Percentiles rank a stretch among this genome's conserved stretches.
These are phyloP conservation scores for Acanthis flammea DNA, from an alignment of 2,797 vertebrate species.

Conservation along the genomic window DNA sequence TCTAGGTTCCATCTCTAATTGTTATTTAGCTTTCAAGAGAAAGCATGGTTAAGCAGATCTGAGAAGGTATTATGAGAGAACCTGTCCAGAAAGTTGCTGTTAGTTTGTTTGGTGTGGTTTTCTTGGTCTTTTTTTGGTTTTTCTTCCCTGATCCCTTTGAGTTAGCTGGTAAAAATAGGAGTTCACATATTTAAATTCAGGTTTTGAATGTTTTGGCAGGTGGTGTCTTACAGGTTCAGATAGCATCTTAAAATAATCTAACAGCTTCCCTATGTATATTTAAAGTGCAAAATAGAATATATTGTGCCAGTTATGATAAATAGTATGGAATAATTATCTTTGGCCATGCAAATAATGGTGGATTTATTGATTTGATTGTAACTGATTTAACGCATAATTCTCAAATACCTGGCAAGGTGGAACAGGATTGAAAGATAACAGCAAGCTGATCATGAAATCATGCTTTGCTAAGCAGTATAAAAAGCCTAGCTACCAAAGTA, in stretches of 20 bases:
- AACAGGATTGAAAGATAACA: not conserved
- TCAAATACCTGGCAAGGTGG: not conserved
- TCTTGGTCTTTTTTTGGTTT: not conserved
- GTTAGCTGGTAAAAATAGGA: not conserved
- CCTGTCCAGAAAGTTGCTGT: not conserved
- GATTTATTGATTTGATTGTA: not conserved
- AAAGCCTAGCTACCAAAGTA: not conserved
- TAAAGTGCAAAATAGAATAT: not conserved
- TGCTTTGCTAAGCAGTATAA: not conserved
- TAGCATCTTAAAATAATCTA: slow-evolving; percentile 23
- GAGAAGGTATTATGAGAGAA: not conserved
- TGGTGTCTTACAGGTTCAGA: not conserved
- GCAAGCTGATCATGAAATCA: not conserved
- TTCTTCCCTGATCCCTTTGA: fast-evolving
- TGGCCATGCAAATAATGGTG: not conserved
- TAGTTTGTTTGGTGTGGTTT: not conserved
- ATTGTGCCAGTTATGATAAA: not conserved
- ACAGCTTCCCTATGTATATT: not conserved
- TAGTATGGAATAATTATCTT: not conserved
- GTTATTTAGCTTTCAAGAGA: not conserved
- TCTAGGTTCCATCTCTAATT: not conserved
- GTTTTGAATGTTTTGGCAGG: not conserved
- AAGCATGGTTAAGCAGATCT: not conserved
- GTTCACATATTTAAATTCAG: not conserved
- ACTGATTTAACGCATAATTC: not conserved